Evolutionary conservation across 2,888 invertebrate species (phyloP).

Genomic region (Cryptus viduatorius): DNA sequence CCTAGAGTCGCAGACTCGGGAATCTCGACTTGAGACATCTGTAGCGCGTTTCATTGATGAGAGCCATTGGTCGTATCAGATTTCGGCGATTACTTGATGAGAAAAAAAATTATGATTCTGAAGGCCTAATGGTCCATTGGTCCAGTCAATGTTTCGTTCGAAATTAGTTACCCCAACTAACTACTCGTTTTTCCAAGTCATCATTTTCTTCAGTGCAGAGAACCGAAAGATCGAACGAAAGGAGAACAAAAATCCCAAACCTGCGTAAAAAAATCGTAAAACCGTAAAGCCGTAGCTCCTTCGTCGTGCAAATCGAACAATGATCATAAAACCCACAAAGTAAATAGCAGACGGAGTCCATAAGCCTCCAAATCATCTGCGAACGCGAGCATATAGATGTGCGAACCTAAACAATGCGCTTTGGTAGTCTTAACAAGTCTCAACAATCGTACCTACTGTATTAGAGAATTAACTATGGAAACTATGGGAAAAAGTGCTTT

Average conservation of each 20-base stretch:
- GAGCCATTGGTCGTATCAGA: background rate
- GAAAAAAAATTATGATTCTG: too few species aligned
- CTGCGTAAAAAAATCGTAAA: background rate
- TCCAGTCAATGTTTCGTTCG: too few species aligned
- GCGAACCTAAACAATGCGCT: background rate
- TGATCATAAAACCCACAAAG: too few species aligned
- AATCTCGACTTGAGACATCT: background rate
- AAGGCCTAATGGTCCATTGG: too few species aligned
- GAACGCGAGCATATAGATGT: slow-evolving; percentile 10
- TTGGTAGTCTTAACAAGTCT: too few species aligned
- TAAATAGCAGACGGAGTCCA: too few species aligned
- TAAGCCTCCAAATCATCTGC: slow-evolving; percentile 28
- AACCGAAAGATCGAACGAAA: too few species aligned
- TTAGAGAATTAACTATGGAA: slow-evolving; percentile 30
- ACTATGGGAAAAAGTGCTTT: slow-evolving; percentile 10
- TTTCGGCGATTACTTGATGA: too few species aligned
- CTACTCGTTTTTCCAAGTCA: too few species aligned
- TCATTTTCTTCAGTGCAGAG: too few species aligned
- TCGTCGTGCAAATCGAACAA: background rate
- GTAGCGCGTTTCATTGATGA: background rate
- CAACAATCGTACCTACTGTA: slow-evolving; percentile 31
- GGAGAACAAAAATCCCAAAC: too few species aligned
- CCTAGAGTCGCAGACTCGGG: background rate
- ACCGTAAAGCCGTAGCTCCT: background rate
- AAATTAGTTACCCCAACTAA: too few species aligned